phyloP scores from a whole-genome alignment of 2,797 vertebrate genomes.

The Propithecus perrieri region DNA sequence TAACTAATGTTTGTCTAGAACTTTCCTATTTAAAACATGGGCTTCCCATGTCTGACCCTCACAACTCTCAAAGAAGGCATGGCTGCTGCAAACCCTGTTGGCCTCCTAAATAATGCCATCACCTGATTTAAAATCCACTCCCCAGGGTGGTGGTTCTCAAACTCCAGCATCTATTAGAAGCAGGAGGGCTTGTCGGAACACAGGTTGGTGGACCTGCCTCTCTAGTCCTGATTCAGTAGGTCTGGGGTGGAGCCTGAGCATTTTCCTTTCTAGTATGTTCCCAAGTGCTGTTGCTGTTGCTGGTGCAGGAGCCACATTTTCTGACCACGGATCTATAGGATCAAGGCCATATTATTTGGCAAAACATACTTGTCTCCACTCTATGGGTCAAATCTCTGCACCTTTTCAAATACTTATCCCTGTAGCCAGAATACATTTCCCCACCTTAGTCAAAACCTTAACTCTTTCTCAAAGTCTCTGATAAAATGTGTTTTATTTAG shows the following conservation, averaged over 20 bases:
- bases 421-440: background rate
- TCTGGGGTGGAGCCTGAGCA: background rate
- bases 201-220: background rate
- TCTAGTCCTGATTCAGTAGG: fast-evolving
- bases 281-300: background rate
- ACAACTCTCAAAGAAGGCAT: background rate
- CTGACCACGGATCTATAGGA: background rate
- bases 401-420: background rate
- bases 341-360: background rate
- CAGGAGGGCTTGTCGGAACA: background rate
- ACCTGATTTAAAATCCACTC: background rate
- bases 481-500: background rate
- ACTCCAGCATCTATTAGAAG: background rate
- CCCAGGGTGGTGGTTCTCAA: background rate
- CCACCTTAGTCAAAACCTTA: background rate
- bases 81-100: too few relatives aligned
- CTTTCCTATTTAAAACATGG: background rate
- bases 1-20: background rate
- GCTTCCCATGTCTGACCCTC: fast-evolving
- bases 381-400: background rate
- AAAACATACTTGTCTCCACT: background rate
- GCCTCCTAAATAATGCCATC: background rate
- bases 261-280: background rate
- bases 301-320: too few relatives aligned
- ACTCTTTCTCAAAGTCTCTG: background rate